phyloP scores from a whole-genome alignment of 92 coral and sea anemone species.

The Scolanthus callimorphus region DNA sequence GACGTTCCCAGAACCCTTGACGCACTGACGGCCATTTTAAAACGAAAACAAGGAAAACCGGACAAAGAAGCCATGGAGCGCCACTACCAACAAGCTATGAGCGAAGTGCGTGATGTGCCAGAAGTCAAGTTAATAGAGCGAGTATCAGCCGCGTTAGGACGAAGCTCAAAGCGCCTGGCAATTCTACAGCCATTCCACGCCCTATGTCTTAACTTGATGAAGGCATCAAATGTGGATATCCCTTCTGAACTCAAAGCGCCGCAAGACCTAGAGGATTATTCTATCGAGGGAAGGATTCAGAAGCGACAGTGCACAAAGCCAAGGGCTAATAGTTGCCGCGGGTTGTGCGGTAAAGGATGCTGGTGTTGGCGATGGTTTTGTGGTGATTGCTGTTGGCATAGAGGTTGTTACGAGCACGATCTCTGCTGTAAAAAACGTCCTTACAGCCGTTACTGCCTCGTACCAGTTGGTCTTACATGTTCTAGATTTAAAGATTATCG shows the following conservation, averaged over 20 bases:
- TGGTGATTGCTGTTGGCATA: slow-evolving; percentile 42
- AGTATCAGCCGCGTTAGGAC: slow-evolving; percentile 18
- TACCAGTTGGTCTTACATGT: too few species aligned
- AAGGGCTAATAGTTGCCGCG: slow-evolving; percentile 1
- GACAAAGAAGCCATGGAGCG: slow-evolving; percentile 3
- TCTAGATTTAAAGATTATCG: too few species aligned
- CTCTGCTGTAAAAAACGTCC: slow-evolving; percentile 11
- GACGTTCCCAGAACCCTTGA: slow-evolving; percentile 12
- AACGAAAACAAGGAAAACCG: background rate
- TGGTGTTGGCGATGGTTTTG: slow-evolving; percentile 29
- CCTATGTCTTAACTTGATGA: slow-evolving; percentile 14
- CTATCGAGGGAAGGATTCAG: slow-evolving; percentile 6
- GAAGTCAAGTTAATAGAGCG: slow-evolving; percentile 13
- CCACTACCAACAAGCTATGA: slow-evolving; percentile 20
- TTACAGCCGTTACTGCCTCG: slow-evolving; percentile 1
- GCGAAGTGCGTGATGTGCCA: slow-evolving; percentile 19
- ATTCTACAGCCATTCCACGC: slow-evolving; percentile 20
- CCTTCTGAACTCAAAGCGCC: slow-evolving; percentile 12
- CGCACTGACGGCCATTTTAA: slow-evolving; percentile 15
- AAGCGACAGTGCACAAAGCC: slow-evolving; percentile 16
- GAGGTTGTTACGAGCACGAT: slow-evolving; percentile 42
- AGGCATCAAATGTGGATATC: slow-evolving; percentile 2
- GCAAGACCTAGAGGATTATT: slow-evolving; percentile 4
- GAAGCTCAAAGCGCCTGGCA: slow-evolving; percentile 14
- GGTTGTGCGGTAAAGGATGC: slow-evolving; percentile 29